These are phyloP conservation scores for Aphelinus atriplicis DNA, from an alignment of 1,140 invertebrate species.

Conservation along the genomic window DNA sequence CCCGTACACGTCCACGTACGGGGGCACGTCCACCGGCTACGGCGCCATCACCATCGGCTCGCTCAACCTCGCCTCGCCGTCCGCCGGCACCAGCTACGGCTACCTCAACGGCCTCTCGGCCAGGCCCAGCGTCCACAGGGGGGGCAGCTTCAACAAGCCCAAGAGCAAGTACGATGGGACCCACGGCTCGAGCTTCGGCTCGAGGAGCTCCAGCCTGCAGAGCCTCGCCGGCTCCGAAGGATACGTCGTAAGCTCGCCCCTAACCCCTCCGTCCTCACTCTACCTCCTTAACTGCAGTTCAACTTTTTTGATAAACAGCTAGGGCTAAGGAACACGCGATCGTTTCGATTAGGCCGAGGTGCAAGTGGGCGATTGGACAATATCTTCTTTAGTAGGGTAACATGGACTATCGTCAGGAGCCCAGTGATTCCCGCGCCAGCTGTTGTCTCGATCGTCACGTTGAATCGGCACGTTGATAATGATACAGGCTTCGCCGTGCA, in stretches of 20 bases:
- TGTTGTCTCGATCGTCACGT: too few species aligned
- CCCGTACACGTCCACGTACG: constrained; percentile 66
- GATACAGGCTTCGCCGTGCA: too few species aligned
- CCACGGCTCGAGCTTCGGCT: constrained; percentile 48
- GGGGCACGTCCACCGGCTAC: constrained; percentile 72
- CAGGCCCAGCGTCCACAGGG: constrained; percentile 47
- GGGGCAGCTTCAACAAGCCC: constrained; percentile 56
- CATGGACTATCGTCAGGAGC: too few species aligned
- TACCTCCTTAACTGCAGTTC: too few species aligned
- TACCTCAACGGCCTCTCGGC: constrained; percentile 53
- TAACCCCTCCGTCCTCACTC: too few species aligned
- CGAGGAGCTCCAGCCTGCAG: constrained; percentile 64
- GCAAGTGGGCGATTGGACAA: too few species aligned
- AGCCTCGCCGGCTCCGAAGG: constrained; percentile 73
- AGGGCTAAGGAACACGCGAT: too few species aligned
- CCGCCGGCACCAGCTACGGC: constrained; percentile 66
- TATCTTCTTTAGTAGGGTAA: too few species aligned
- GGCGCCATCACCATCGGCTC: constrained; percentile 69
- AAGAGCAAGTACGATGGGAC: constrained; percentile 51
- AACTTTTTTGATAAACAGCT: too few species aligned
- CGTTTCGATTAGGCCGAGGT: too few species aligned
- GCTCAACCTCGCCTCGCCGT: constrained; percentile 66
- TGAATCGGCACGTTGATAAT: too few species aligned
- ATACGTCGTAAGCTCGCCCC: constrained; percentile 69
- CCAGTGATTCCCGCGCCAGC: too few species aligned